A percentile compares a stretch with the other conserved stretches of the same genome.
Evolutionary conservation across 2,113 vertebrate species (phyloP).

Genomic region (Carassius carassius): DNA sequence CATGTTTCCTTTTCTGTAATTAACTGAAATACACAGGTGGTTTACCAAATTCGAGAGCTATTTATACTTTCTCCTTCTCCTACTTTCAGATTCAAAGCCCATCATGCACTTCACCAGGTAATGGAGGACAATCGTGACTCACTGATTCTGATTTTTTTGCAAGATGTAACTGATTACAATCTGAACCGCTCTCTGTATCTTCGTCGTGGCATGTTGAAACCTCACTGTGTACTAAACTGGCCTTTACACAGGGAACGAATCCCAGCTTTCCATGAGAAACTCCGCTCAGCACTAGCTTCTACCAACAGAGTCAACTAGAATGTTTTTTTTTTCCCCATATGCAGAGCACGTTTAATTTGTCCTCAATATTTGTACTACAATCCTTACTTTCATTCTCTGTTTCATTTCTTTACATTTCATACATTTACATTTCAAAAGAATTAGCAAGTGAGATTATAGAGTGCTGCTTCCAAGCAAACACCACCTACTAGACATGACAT

Average conservation of each 20-base stretch:
- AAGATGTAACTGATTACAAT: conserved; percentile 89
- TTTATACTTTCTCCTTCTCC: not conserved
- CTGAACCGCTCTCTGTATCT: conserved; percentile 83
- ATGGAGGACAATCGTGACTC: conserved; percentile 90
- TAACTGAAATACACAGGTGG: not conserved
- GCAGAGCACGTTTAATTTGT: not conserved
- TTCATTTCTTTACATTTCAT: not conserved
- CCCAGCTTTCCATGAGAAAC: conserved; percentile 83
- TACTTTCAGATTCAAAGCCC: conserved; percentile 84
- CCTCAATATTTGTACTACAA: not conserved
- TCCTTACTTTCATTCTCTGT: not conserved
- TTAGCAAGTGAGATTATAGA: too few species aligned
- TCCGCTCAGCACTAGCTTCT: conserved; percentile 85
- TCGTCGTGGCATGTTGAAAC: conserved; percentile 89
- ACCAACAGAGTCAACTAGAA: conserved; percentile 68
- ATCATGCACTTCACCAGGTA: conserved; percentile 89
- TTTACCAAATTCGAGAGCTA: not conserved
- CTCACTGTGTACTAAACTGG: conserved; percentile 86
- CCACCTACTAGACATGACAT: not conserved
- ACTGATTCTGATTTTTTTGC: conserved; percentile 88
- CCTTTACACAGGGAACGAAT: conserved; percentile 84
- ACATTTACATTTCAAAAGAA: not conserved
- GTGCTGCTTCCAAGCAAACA: not conserved
- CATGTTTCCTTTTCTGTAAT: not conserved
- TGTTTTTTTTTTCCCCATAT: not conserved